Conservation (phyloP, 2,797 vertebrate species). For the Hozukius guyotensis region DNA sequence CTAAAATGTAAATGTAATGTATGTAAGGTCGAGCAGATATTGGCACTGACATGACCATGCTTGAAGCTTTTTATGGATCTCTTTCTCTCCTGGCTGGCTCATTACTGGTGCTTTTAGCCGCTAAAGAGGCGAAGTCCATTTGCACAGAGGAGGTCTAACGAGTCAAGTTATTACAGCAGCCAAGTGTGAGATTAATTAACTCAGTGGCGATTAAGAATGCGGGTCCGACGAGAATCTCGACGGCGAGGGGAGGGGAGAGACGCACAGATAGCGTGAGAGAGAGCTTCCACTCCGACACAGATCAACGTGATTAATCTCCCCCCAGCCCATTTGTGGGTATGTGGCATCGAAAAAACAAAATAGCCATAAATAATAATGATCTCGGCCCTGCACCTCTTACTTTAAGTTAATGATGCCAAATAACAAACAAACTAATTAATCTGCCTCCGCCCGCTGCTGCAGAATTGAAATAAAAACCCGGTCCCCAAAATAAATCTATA, state of each 20-base stretch:
- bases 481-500: conserved; percentile 40
- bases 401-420: conserved; percentile 58
- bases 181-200: conserved; percentile 85
- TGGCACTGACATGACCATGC: conserved; percentile 5
- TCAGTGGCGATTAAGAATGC: conserved; percentile 74
- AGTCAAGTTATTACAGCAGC: conserved; percentile 81
- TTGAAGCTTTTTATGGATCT: conserved; percentile 46
- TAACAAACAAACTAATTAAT: conserved; percentile 69
- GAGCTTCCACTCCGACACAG: conserved; percentile 40
- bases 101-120: conserved; percentile 64
- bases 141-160: conserved; percentile 72
- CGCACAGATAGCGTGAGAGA: conserved; percentile 15
- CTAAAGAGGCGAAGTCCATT: conserved; percentile 74
- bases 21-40: conserved; percentile 34
- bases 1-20: conserved; percentile 35
- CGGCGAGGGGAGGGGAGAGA: background rate
- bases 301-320: conserved; percentile 59
- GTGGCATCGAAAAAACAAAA: conserved; percentile 47
- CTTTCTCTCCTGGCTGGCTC: conserved; percentile 28
- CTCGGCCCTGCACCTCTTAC: conserved; percentile 37
- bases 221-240: conserved; percentile 55
- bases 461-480: conserved; percentile 31
- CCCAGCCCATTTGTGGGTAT: conserved; percentile 49
- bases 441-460: conserved; percentile 26
- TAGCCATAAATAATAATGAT: conserved; percentile 67